Conservation (phyloP, 2,888 invertebrate genomes). For the Eupithecia inturbata region DNA sequence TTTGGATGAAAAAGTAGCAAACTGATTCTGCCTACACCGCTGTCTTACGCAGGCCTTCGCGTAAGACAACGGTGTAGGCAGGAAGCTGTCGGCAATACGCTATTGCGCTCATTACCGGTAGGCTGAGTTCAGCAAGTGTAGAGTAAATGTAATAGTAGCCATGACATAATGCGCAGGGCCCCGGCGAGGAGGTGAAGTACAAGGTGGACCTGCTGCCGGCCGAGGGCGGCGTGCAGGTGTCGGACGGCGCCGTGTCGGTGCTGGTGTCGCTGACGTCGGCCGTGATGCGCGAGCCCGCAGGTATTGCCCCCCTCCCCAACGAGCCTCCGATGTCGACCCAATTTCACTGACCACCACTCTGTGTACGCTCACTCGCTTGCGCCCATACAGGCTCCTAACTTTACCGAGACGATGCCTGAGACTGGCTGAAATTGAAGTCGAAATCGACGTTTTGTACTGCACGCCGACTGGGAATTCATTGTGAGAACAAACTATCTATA, state of each 20-base stretch:
- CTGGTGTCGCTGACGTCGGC: constrained; percentile 96
- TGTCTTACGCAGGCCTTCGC: not conserved
- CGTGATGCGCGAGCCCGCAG: constrained; percentile 92
- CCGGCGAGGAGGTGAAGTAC: constrained; percentile 85
- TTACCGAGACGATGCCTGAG: constrained; percentile 15
- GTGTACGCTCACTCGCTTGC: constrained; percentile 6
- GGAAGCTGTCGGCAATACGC: not conserved
- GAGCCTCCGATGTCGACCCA: constrained; percentile 61
- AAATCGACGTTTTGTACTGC: constrained; percentile 62
- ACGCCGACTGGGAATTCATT: constrained; percentile 45
- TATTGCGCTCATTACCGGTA: not conserved
- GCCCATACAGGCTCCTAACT: constrained; percentile 22
- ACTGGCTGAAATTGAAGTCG: constrained; percentile 72
- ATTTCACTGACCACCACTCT: constrained; percentile 55
- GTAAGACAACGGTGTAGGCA: not conserved
- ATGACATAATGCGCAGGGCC: constrained; percentile 51
- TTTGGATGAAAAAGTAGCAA: not conserved
- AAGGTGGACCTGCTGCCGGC: constrained; percentile 92
- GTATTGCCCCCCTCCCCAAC: constrained; percentile 62
- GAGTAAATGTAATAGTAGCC: not conserved
- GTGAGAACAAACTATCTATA: constrained; percentile 82
- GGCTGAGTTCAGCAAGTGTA: not conserved
- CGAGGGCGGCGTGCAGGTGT: constrained; percentile 93
- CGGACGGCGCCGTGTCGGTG: constrained; percentile 91
- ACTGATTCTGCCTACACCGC: not conserved